Conservation (phyloP, 2,888 invertebrate genomes). For the Trichopoda pennipes region DNA sequence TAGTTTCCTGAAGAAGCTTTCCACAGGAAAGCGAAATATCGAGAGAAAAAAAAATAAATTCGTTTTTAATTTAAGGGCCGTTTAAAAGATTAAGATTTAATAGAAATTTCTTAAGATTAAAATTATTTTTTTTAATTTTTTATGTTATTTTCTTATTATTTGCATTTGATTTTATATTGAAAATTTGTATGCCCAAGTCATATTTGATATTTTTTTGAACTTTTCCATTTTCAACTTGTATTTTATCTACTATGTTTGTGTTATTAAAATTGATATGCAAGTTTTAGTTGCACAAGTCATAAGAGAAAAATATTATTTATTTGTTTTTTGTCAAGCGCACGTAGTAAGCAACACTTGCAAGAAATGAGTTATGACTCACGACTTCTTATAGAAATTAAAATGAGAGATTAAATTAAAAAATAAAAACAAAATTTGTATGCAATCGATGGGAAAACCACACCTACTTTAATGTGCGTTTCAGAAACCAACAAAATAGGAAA, state of each 20-base stretch:
- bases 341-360: constrained; percentile 44
- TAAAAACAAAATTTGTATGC: neutral
- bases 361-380: constrained; percentile 54
- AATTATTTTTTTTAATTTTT: too few species aligned
- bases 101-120: too few species aligned
- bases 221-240: constrained; percentile 15
- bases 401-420: constrained; percentile 1
- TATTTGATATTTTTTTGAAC: neutral
- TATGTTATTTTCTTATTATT: too few species aligned
- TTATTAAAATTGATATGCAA: constrained; percentile 40
- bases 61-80: too few species aligned
- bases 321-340: neutral
- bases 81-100: too few species aligned
- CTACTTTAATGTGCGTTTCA: constrained; percentile 14
- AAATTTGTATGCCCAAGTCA: neutral
- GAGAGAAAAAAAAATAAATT: too few species aligned
- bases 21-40: too few species aligned
- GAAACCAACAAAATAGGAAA: neutral
- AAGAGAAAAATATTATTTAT: constrained; percentile 7
- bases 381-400: constrained; percentile 47
- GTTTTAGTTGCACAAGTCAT: constrained; percentile 24
- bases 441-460: constrained; percentile 42
- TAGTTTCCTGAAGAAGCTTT: too few species aligned
- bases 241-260: constrained; percentile 2
- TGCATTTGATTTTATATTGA: too few species aligned